Evolutionary conservation across 2,113 vertebrate species (phyloP), one percentile per base, ranked within the genome.

Genomic region (Pseudorasbora parva): DNA sequence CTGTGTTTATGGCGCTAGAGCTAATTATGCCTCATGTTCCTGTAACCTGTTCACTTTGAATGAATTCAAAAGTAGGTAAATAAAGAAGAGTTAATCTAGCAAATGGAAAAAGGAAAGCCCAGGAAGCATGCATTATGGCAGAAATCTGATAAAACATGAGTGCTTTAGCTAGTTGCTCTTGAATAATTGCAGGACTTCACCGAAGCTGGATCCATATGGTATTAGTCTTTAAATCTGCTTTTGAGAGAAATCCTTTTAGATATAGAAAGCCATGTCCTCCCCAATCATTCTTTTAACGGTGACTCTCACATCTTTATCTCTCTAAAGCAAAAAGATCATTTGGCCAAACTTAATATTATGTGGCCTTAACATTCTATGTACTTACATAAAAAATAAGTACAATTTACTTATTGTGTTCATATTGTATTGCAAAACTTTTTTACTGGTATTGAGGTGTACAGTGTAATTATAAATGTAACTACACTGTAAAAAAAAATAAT

Each of bases 21-120:
- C 27, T 72, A 73, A 74, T 80, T 74, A 80, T 23, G n/a, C 27
- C 15, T n/a, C 1, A 5, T 64, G 8, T 62, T 62, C 49, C 43
- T 27, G 1, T 84, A 83, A 73, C 78, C 86, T 66, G 57, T 71
- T 41, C 62, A 69, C 21, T 78, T 88, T 45, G 82, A 86, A 87
- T 85, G 41, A n/a, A 54, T 47, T 86, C 68, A 49, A 21, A 75
- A 83, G 30, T 84, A 85, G 76, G 82, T 89, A 92, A 91, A 90
- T 85, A 64, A 86, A 87, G 87, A 85, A 87, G 86, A 89, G 89
- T 87, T 91, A 92, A 94, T 93, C 88, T 90, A 82, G 86, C 86
- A 93, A 92, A 93, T 93, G 91, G 89, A 86, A 12, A 30, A 45
- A 76, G 71, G 62, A 83, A 80, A 60, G 19, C 51, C 30, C 23